Conservation (phyloP, 2,797 vertebrate genomes). For the Pempheris klunzingeri region DNA sequence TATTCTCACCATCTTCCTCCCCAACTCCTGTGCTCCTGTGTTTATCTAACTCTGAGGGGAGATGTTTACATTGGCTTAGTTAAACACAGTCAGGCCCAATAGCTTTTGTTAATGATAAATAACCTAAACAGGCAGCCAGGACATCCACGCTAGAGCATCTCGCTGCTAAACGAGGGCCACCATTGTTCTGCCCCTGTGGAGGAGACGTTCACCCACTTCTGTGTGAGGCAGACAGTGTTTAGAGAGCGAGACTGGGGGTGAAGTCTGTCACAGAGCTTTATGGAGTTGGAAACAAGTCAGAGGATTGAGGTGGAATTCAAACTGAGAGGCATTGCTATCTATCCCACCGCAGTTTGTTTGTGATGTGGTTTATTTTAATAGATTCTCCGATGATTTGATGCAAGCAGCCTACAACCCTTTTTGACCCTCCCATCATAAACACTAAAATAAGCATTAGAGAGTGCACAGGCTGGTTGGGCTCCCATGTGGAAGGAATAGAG, state of each 20-base stretch:
- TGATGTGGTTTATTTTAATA: conserved; percentile 71
- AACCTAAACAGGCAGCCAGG: conserved; percentile 71
- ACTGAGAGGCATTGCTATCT: conserved; percentile 51
- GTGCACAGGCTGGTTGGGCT: conserved; percentile 42
- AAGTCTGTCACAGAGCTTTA: conserved; percentile 40
- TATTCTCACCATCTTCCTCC: conserved; percentile 63
- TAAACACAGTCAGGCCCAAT: conserved; percentile 73
- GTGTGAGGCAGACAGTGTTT: neutral
- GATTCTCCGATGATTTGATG: conserved; percentile 63
- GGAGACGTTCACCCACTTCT: conserved; percentile 23
- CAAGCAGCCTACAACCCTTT: conserved; percentile 34
- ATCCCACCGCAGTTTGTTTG: conserved; percentile 55
- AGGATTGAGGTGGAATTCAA: conserved; percentile 51
- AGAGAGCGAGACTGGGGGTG: conserved; percentile 4
- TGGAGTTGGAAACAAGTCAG: conserved; percentile 36
- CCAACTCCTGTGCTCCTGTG: conserved; percentile 59
- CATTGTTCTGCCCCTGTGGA: conserved; percentile 36
- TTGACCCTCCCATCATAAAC: conserved; percentile 67
- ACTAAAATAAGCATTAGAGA: conserved; percentile 70
- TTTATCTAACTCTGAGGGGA: conserved; percentile 78
- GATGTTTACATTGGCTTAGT: conserved; percentile 79
- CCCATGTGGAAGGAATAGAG: conserved; percentile 69
- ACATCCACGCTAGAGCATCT: conserved; percentile 48
- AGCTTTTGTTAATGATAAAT: conserved; percentile 83
- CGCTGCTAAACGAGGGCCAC: conserved; percentile 45